Conservation (phyloP, 2,888 invertebrate species). For the Xestia ashworthii region DNA sequence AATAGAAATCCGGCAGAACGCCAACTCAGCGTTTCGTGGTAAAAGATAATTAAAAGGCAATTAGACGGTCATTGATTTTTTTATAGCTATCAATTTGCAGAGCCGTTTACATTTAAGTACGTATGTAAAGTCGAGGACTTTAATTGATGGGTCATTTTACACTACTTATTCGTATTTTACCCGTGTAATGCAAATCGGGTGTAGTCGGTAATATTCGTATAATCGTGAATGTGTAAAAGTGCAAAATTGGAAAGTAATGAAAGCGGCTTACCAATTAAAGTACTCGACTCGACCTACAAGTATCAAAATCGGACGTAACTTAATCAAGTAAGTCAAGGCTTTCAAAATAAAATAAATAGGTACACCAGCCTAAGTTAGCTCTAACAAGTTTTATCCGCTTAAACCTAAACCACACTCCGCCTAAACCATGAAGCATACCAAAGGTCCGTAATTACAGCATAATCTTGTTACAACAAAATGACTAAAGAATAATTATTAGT, state of each 20-base stretch:
- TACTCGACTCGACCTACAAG: no score
- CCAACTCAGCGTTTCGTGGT: conserved; percentile 21
- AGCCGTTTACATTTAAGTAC: not conserved
- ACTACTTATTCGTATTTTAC: no score
- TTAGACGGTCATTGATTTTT: conserved; percentile 24
- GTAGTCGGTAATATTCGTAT: no score
- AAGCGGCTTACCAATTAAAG: no score
- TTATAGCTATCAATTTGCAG: not conserved
- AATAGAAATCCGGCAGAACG: conserved; percentile 30
- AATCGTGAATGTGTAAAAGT: no score
- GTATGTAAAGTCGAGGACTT: no score
- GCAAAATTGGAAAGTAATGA: no score
- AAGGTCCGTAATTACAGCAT: conserved; percentile 20
- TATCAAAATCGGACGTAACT: not conserved
- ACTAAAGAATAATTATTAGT: conserved; percentile 13
- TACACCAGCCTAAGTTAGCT: not conserved
- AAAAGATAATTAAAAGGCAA: conserved; percentile 52
- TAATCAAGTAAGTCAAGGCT: no score
- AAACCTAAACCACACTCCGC: not conserved
- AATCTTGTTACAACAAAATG: conserved; percentile 15
- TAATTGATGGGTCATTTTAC: no score
- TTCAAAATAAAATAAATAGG: no score
- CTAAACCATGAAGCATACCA: not conserved
- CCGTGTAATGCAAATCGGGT: no score
- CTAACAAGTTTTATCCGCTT: not conserved